Base-by-base conservation (phyloP, 2,888 invertebrate species). In the Chesias legatella region DNA sequence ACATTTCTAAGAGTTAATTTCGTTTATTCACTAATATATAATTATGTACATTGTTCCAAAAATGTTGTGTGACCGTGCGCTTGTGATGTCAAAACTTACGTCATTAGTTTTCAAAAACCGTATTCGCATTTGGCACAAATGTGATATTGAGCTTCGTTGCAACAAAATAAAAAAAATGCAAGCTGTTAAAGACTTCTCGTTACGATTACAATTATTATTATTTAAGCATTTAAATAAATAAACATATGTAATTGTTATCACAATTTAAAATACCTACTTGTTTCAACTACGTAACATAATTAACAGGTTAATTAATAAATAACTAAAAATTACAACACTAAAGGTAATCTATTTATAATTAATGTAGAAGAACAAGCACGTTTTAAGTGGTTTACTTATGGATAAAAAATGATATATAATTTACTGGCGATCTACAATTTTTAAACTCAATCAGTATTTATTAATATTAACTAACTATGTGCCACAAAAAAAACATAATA, bases 31-130 rank as follows among this genome's bases (percentile, higher is more conserved):
- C 51, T 63, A 68, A 67, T 76, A 63, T 78, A 79, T 80, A 80
- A 60, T 70, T 80, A 83, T 84, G 80, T 83, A 84, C 84, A 83
- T 77, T 70, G 78, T 65, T 83, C 79, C 81, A 82, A 83, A 82
- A 83, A 63, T 73, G 63, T 51, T 66, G 60, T 63, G 63, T 67
- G 62, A 61, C 53, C 17, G 46, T 58, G 71, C 63, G 67, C 62
- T 60, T 49, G 56, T 61, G 63, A 58, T 51, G 57, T 63, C 38
- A 47, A 61, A 62, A 56, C 54, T 51, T 55, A n/a, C n/a, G 43
- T 49, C 22, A 21, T 29, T 17, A 17, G 13, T 17, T 26, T 24
- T 41, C 10, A 28, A 11, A 42, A 28, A 33, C 22, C 1, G 6
- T 31, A 30, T 23, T 67, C 55, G 53, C 60, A 59, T 53, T 83